A percentile compares a stretch with the other conserved stretches of the same genome.
Conservation (phyloP, 1,140 invertebrate species). For the Muscidifurax raptorellus region DNA sequence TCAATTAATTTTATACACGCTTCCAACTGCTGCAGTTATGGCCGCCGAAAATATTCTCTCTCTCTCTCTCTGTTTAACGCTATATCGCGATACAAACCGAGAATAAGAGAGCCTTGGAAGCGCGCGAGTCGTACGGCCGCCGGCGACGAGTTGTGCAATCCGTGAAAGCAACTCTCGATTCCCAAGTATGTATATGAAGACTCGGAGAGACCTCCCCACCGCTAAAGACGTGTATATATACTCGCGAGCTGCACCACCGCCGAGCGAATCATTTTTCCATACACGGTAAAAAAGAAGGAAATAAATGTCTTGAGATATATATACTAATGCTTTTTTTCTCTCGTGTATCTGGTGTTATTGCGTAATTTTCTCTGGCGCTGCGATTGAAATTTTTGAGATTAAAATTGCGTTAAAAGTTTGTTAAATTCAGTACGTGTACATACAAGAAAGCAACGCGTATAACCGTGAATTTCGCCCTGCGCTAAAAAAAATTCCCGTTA, state of each 20-base stretch:
- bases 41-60: slow-evolving; percentile 11
- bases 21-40: too few species aligned
- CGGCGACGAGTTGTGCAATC: slow-evolving; percentile 60
- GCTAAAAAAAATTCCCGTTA: background rate
- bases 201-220: background rate
- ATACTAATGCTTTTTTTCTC: background rate
- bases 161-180: slow-evolving; percentile 66
- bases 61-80: slow-evolving; percentile 48
- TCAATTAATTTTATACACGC: too few species aligned
- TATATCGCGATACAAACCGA: background rate
- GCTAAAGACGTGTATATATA: background rate
- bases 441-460: background rate
- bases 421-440: too few species aligned
- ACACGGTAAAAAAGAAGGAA: slow-evolving; percentile 37
- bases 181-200: slow-evolving; percentile 52
- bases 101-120: slow-evolving; percentile 3
- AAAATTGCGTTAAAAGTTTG: too few species aligned
- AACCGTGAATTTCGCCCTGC: background rate
- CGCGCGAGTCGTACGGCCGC: slow-evolving; percentile 52
- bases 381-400: background rate
- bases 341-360: background rate
- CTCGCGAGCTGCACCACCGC: background rate
- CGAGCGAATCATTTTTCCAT: slow-evolving; percentile 26
- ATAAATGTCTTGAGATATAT: background rate
- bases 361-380: too few species aligned